phyloP scores from a whole-genome alignment of 2,113 vertebrate genomes.

The Polypterus bichir region DNA sequence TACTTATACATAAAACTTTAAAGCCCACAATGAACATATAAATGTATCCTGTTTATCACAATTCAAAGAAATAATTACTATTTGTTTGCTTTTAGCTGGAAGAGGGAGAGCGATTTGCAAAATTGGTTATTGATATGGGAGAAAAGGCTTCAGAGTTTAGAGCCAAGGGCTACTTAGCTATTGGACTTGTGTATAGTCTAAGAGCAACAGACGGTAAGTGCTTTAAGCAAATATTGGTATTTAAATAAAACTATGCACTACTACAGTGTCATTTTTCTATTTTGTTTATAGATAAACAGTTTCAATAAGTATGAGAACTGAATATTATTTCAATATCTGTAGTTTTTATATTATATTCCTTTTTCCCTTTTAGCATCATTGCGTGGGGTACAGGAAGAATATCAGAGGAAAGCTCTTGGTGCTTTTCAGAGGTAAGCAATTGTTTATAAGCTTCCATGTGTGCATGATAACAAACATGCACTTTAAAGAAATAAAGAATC shows the following conservation, averaged over 20 bases:
- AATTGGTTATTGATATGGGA: conserved; percentile 80
- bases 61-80: not conserved
- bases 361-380: conserved; percentile 66
- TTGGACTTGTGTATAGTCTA: conserved; percentile 86
- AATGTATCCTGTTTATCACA: too few species aligned
- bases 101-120: conserved; percentile 85
- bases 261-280: too few species aligned
- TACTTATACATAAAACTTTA: too few species aligned
- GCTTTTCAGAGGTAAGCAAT: conserved; percentile 86
- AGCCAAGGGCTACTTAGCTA: conserved; percentile 86
- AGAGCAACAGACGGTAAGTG: conserved; percentile 90
- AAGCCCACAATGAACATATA: too few species aligned
- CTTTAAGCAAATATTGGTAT: conserved; percentile 19
- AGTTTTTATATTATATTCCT: conserved; percentile 1
- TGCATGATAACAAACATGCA: too few species aligned
- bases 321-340: not conserved
- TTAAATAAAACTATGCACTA: conserved; percentile 15
- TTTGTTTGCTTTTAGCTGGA: conserved; percentile 59
- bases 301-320: too few species aligned
- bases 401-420: conserved; percentile 91
- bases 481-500: too few species aligned
- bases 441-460: not conserved
- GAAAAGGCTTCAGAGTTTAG: conserved; percentile 90
- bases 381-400: conserved; percentile 82
- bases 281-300: too few species aligned